Evolutionary conservation across 1,140 invertebrate species (phyloP), one percentile per base, ranked within the genome.

Genomic region (Heliconius hermathena): DNA sequence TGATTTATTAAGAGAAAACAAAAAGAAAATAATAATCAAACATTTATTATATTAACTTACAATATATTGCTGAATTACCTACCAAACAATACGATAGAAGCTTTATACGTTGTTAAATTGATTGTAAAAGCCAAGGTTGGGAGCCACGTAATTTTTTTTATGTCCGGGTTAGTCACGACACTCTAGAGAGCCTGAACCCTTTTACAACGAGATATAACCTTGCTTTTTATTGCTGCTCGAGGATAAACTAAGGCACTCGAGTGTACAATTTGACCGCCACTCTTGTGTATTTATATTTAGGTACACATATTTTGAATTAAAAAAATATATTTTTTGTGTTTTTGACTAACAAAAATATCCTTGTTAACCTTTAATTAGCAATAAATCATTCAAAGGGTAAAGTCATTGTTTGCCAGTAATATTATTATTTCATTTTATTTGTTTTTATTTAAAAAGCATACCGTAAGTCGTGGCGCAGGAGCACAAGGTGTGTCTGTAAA

Each of bases 161-260:
- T 71, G 76, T 77, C 76, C 76, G 66, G 76, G 70, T 77, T 77
- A 77, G 76, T 77, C 76, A 77, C 76, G 76, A 77, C 76, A 72
- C 76, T 77, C 76, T 77, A 77, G 76, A 71, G 75, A 77, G 76
- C 33, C 60, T 66, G 26, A 72, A 77, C 76, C 76, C 76, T 77
- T 77, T 66, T 77, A 77, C 76, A 36, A 22, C 60, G 38, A 76
- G 76, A 66, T 71, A 72, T 71, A 77, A 77, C 76, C 76, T 77
- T 77, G 76, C 41, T 77, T 77, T 77, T 77, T 72, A 77, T 77
- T 77, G 76, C 70, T 71, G 18, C 66, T 70, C 49, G 38, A 77
- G 76, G 41, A 77, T 72, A 77, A 77, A 72, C 38, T 77, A 71
- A 77, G 46, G 66, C 70, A 71, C 70, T 71, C 76, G 49, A 46